Conservation (phyloP, 1,140 invertebrate genomes). For the Apis dorsata region DNA sequence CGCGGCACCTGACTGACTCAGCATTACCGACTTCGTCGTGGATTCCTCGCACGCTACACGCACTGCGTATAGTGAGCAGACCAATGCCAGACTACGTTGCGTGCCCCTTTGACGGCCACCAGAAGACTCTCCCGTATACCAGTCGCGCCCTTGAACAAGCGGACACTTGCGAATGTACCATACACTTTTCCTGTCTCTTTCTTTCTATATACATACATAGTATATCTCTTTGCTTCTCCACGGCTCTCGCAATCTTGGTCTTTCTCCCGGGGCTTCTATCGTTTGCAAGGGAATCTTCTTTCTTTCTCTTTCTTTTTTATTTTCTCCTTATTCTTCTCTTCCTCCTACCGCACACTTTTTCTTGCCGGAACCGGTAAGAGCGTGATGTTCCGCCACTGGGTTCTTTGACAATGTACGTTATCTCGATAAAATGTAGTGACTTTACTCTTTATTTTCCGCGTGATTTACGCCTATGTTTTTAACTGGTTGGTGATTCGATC, state of each 20-base stretch:
- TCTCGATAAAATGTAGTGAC: slow-evolving; percentile 4
- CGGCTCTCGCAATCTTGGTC: not conserved
- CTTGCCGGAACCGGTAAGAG: slow-evolving; percentile 43
- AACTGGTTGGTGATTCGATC: not conserved
- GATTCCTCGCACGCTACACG: slow-evolving; percentile 51
- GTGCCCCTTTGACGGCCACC: slow-evolving; percentile 51
- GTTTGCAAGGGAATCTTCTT: not conserved
- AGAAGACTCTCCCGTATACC: slow-evolving; percentile 36
- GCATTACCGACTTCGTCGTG: slow-evolving; percentile 57
- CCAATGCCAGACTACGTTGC: slow-evolving; percentile 64
- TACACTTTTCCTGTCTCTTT: slow-evolving; percentile 43
- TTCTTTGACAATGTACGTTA: slow-evolving; percentile 38
- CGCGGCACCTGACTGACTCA: slow-evolving; percentile 67
- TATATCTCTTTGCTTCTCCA: slow-evolving; percentile 3
- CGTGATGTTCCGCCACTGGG: slow-evolving; percentile 36
- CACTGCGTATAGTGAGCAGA: slow-evolving; percentile 54
- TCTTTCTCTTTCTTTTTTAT: slow-evolving; percentile 1
- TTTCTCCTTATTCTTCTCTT: not conserved
- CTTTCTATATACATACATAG: not conserved
- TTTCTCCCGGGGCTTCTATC: slow-evolving; percentile 1
- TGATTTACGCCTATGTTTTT: slow-evolving; percentile 31
- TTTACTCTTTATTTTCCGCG: slow-evolving; percentile 21
- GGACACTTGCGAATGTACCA: slow-evolving; percentile 44
- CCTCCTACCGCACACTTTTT: not conserved
- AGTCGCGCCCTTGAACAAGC: slow-evolving; percentile 64